Percentiles rank a stretch among this genome's conserved stretches.
phyloP scores from a whole-genome alignment of 2,113 vertebrate species.

The Archilochus colubris region DNA sequence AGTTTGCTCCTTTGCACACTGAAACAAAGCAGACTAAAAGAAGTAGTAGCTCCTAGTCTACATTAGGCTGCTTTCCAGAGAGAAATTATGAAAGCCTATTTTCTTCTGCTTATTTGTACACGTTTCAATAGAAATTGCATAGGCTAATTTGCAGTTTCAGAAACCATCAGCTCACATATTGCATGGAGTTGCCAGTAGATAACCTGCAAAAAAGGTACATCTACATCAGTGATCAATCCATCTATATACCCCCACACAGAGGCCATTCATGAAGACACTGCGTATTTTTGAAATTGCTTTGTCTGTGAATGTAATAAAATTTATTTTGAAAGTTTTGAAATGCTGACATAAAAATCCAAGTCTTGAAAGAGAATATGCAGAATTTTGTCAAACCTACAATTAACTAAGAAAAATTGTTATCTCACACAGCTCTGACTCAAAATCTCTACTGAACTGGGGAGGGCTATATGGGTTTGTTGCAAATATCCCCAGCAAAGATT shows the following conservation, averaged over 20 bases:
- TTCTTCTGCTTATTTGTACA: not conserved
- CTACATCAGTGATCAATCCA: not conserved
- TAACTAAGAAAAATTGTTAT: not conserved
- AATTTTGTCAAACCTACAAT: not conserved
- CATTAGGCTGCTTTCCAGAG: not conserved
- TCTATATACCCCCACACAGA: not conserved
- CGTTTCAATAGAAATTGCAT: not conserved
- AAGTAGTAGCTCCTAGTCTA: not conserved
- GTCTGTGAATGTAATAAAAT: not conserved
- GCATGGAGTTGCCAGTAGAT: not conserved
- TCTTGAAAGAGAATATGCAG: not conserved
- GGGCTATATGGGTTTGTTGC: constrained; percentile 7
- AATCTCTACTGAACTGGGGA: not conserved
- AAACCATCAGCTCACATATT: not conserved
- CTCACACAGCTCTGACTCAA: not conserved
- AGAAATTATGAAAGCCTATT: not conserved
- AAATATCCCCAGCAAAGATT: constrained; percentile 5
- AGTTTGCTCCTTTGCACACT: not conserved
- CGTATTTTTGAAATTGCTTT: not conserved
- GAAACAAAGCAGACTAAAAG: not conserved
- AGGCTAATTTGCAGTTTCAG: not conserved
- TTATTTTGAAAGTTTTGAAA: not conserved
- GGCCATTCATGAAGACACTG: not conserved
- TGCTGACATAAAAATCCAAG: not conserved
- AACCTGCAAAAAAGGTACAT: not conserved